Evolutionary conservation across 2,888 invertebrate species (phyloP).

Genomic region (Ditylenchus weischeri): DNA sequence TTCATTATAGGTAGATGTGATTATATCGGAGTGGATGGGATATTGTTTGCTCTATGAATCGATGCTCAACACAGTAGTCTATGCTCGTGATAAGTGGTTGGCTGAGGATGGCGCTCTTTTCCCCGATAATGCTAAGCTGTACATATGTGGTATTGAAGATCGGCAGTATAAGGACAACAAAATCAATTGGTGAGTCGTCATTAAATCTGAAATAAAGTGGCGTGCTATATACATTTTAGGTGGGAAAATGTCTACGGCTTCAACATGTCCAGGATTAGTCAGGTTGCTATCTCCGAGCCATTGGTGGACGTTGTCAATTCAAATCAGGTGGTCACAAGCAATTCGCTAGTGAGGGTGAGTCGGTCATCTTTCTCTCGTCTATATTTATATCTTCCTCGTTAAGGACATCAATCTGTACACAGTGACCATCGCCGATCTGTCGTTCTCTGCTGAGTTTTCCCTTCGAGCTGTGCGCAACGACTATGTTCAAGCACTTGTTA

Average conservation of each 20-base stretch:
- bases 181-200: slow-evolving; percentile 80
- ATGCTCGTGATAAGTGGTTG: slow-evolving; percentile 95
- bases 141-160: slow-evolving; percentile 79
- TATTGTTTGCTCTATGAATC: slow-evolving; percentile 95
- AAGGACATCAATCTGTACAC: slow-evolving; percentile 94
- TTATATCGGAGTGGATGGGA: slow-evolving; percentile 79
- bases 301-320: slow-evolving; percentile 97
- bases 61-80: slow-evolving; percentile 98
- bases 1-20: slow-evolving; percentile 75
- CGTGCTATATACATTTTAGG: slow-evolving; percentile 65
- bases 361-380: background rate
- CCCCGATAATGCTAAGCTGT: slow-evolving; percentile 85
- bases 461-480: slow-evolving; percentile 62
- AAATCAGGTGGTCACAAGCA: slow-evolving; percentile 94
- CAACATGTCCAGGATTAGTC: slow-evolving; percentile 96
- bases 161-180: slow-evolving; percentile 99
- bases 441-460: slow-evolving; percentile 76
- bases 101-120: slow-evolving; percentile 78
- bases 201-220: too few relatives aligned
- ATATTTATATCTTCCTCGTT: background rate
- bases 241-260: slow-evolving; percentile 99
- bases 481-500: slow-evolving; percentile 78
- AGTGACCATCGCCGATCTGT: slow-evolving; percentile 87
- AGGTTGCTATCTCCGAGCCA: slow-evolving; percentile 95
- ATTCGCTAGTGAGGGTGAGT: slow-evolving; percentile 77